Conservation (phyloP, 2,888 invertebrate species). For the Antheraea assamensis region DNA sequence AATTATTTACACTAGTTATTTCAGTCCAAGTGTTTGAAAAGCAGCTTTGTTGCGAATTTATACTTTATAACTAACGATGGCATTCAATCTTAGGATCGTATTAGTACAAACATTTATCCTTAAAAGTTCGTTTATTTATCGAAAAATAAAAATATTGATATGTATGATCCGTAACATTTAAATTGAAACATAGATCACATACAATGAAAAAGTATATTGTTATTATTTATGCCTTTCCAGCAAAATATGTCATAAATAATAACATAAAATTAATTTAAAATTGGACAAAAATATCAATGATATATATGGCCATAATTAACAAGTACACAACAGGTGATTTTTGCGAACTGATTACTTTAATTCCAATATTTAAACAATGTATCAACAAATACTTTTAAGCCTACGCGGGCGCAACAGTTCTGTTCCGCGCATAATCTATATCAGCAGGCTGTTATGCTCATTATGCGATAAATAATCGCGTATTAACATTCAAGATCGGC, state of each 20-base stretch:
- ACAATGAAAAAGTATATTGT: too few species aligned
- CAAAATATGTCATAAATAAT: too few species aligned
- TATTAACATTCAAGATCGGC: constrained; percentile 59
- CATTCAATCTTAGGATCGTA: too few species aligned
- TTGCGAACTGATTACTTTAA: not conserved
- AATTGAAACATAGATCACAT: too few species aligned
- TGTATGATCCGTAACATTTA: too few species aligned
- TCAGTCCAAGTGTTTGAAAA: too few species aligned
- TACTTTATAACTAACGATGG: too few species aligned
- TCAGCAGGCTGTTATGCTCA: constrained; percentile 19
- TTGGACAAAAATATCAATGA: not conserved
- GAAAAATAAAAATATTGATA: too few species aligned
- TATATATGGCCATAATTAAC: not conserved
- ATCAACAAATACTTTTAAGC: not conserved
- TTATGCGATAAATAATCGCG: constrained; percentile 57
- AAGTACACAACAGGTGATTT: not conserved
- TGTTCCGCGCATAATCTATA: not conserved
- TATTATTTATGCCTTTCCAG: too few species aligned
- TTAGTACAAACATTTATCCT: too few species aligned
- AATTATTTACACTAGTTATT: not conserved
- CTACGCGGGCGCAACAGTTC: not conserved
- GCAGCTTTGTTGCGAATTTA: too few species aligned
- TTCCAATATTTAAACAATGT: not conserved
- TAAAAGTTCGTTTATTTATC: too few species aligned
- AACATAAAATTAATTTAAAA: not conserved